These are phyloP conservation scores for Leptinotarsa undecemlineata DNA, from an alignment of 1,140 invertebrate species.

Conservation along the genomic window DNA sequence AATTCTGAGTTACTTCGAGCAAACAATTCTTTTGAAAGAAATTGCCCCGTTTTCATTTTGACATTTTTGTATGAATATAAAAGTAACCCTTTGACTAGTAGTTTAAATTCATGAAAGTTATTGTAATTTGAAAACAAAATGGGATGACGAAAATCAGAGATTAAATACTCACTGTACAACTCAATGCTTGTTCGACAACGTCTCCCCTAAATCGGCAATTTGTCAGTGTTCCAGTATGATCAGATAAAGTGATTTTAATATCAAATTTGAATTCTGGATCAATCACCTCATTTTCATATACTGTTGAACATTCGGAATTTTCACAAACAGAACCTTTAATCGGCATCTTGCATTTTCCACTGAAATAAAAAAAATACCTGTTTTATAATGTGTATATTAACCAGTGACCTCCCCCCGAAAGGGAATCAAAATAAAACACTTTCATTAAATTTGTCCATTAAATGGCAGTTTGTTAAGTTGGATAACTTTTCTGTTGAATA, in stretches of 20 bases:
- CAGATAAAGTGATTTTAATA: slow-evolving; percentile 57
- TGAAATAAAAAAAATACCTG: slow-evolving; percentile 1
- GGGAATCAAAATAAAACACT: no score
- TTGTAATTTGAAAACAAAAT: no score
- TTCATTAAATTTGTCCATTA: no score
- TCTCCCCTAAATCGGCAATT: slow-evolving; percentile 57
- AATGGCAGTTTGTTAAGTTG: no score
- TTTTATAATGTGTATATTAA: no score
- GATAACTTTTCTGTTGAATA: no score
- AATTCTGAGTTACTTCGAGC: no score
- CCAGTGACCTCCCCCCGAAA: no score
- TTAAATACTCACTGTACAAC: slow-evolving; percentile 46
- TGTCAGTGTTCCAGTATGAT: slow-evolving; percentile 60
- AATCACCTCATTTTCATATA: slow-evolving; percentile 33
- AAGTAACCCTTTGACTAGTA: background rate
- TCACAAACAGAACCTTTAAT: slow-evolving; percentile 44
- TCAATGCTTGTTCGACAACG: slow-evolving; percentile 56
- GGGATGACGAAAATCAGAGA: no score
- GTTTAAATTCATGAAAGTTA: no score
- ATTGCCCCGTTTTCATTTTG: no score
- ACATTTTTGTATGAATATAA: background rate
- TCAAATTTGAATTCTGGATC: slow-evolving; percentile 55
- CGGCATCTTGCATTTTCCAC: slow-evolving; percentile 37
- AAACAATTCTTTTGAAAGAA: no score
- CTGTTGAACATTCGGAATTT: slow-evolving; percentile 46